Evolutionary conservation across 2,113 vertebrate genomes (phyloP).

Genomic region (Ursus arctos): DNA sequence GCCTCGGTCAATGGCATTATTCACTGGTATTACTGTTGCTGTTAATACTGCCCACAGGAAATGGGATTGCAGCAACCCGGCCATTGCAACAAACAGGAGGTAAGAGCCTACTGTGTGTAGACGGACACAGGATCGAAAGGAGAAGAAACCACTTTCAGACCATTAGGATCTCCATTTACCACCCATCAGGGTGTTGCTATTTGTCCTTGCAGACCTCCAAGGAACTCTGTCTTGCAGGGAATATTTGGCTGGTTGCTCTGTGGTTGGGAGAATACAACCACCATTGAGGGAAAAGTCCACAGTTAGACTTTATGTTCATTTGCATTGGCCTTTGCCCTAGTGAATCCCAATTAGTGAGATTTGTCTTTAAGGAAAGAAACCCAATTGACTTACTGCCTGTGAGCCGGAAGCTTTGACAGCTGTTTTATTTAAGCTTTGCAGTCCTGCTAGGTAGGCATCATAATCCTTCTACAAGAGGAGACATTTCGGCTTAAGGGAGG

Average conservation of each 20-base stretch:
- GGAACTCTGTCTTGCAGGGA: neutral
- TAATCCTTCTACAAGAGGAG: neutral
- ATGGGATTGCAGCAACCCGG: neutral
- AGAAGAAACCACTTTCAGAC: neutral
- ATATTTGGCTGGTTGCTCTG: neutral
- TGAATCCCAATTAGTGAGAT: conserved; percentile 1
- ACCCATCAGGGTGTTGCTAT: neutral
- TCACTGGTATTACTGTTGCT: neutral
- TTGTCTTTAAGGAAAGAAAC: conserved; percentile 16
- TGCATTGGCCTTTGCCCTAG: neutral
- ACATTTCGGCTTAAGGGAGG: neutral
- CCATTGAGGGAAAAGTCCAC: neutral
- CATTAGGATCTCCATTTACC: neutral
- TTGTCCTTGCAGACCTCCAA: neutral
- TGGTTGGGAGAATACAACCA: neutral
- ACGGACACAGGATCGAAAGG: fast-evolving
- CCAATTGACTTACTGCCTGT: neutral
- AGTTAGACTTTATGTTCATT: neutral
- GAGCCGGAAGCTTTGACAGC: neutral
- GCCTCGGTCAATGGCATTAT: neutral
- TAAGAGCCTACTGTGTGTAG: neutral
- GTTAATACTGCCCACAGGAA: neutral
- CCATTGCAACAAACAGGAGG: neutral
- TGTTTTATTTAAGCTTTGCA: conserved; percentile 15
- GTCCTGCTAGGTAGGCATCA: neutral